These are phyloP conservation scores for Elysia chlorotica DNA, from an alignment of 1,140 invertebrate species.

Conservation along the genomic window DNA sequence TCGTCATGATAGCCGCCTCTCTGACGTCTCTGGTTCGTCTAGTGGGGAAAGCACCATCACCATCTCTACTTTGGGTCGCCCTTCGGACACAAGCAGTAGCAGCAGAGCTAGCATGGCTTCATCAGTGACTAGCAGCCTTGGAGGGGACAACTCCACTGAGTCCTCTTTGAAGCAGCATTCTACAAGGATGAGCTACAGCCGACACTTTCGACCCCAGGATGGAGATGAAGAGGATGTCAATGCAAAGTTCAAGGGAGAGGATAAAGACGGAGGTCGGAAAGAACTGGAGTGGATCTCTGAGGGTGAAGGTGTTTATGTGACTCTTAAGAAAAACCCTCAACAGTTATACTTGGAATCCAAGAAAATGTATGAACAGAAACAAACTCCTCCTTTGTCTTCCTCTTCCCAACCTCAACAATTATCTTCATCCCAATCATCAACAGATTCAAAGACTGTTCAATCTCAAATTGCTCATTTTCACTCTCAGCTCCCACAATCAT, in stretches of 20 bases:
- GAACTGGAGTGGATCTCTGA: too few species aligned
- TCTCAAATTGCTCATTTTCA: too few species aligned
- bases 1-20: background rate
- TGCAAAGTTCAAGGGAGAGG: too few species aligned
- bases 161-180: too few species aligned
- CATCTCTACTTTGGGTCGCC: slow-evolving; percentile 1
- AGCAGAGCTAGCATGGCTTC: background rate
- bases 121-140: too few species aligned
- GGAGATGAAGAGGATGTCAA: background rate
- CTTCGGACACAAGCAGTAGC: slow-evolving; percentile 8
- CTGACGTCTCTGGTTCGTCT: slow-evolving; percentile 4
- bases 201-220: background rate
- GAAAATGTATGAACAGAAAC: slow-evolving; percentile 35
- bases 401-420: background rate
- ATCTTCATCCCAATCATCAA: background rate
- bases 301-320: slow-evolving; percentile 31
- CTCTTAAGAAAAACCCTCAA: slow-evolving; percentile 28
- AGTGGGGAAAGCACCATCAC: slow-evolving; percentile 2
- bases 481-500: background rate
- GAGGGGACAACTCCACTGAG: background rate
- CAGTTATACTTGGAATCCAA: slow-evolving; percentile 38
- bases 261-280: too few species aligned
- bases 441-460: too few species aligned
- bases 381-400: background rate
- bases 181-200: background rate